These are phyloP conservation scores for Phataginus tricuspis DNA, from an alignment of 2,797 vertebrate genomes.

Conservation along the genomic window DNA sequence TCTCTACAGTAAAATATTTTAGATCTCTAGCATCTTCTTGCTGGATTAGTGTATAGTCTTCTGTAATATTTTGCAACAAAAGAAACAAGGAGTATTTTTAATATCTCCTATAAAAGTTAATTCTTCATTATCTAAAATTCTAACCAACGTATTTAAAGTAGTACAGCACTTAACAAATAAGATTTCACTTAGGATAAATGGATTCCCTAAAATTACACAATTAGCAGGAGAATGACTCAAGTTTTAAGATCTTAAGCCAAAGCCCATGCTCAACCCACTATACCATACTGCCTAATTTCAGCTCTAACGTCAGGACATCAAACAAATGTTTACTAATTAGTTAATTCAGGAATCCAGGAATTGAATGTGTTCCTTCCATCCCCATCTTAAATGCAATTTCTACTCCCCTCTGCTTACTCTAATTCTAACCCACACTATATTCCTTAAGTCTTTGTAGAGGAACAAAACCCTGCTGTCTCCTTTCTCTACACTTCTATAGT, in stretches of 20 bases:
- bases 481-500: neutral
- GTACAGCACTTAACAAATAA: neutral
- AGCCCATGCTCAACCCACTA: neutral
- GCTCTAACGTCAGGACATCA: neutral
- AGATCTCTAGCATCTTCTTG: neutral
- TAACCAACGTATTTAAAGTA: neutral
- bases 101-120: neutral
- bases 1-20: neutral
- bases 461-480: neutral
- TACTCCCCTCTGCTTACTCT: neutral
- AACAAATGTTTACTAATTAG: neutral
- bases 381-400: neutral
- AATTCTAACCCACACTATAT: neutral
- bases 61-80: neutral
- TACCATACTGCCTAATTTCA: neutral
- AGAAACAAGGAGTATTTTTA: neutral
- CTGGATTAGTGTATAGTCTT: neutral
- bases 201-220: neutral
- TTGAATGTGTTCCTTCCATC: neutral
- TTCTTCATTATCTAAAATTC: constrained; percentile 6
- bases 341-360: neutral
- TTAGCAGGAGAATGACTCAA: neutral
- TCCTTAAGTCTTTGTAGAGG: neutral
- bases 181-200: constrained; percentile 1
- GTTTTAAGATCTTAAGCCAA: neutral